Evolutionary conservation across 2,797 vertebrate genomes (phyloP).

Genomic region (Clarias pachynema): DNA sequence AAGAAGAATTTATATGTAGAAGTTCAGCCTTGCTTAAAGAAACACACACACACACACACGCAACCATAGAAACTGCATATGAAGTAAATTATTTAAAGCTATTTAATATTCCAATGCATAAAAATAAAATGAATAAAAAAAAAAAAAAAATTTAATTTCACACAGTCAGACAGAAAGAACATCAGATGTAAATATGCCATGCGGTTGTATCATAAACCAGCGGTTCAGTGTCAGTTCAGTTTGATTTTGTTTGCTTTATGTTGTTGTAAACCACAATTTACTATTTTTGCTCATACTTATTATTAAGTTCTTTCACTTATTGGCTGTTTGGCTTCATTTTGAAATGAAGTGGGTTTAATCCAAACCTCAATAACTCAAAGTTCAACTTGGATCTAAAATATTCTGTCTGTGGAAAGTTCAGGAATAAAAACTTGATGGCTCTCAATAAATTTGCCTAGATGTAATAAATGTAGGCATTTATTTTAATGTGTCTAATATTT

Average conservation of each 20-base stretch:
- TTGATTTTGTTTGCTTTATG: background rate
- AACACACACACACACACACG: conserved; percentile 8
- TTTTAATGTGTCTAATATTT: background rate
- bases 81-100: background rate
- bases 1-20: conserved; percentile 7
- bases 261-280: background rate
- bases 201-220: background rate
- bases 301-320: background rate
- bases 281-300: background rate
- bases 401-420: background rate
- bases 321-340: background rate
- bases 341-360: background rate
- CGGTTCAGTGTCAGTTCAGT: background rate
- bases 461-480: background rate
- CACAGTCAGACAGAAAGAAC: no score
- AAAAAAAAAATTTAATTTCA: background rate
- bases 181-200: background rate
- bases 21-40: conserved; percentile 15
- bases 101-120: background rate
- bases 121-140: background rate
- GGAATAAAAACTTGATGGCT: background rate
- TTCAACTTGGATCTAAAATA: background rate
- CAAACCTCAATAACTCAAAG: conserved; percentile 2
- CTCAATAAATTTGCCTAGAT: background rate
- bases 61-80: no score